phyloP scores from a whole-genome alignment of 2,113 vertebrate species.

The Hippocampus barbouri region DNA sequence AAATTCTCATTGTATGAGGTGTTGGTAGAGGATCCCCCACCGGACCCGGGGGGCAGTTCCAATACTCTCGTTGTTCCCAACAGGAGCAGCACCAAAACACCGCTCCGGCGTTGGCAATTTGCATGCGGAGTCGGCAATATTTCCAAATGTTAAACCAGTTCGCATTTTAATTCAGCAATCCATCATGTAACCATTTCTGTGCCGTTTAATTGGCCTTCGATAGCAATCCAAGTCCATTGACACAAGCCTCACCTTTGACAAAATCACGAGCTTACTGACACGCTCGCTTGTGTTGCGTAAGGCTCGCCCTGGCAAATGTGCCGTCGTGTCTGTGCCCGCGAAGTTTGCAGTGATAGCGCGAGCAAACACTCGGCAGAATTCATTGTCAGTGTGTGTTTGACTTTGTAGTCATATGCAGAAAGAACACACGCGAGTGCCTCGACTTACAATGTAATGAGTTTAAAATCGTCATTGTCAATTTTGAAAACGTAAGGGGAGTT shows the following conservation, averaged over 20 bases:
- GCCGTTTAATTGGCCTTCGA: not conserved
- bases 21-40: conserved; percentile 62
- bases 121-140: not conserved
- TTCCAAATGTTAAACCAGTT: not conserved
- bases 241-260: not conserved
- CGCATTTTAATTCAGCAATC: not conserved
- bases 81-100: not conserved
- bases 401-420: not conserved
- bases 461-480: not conserved
- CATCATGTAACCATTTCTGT: not conserved
- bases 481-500: too few species aligned
- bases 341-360: not conserved
- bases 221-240: not conserved
- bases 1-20: conserved; percentile 59
- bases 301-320: not conserved
- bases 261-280: not conserved
- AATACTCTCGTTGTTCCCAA: conserved; percentile 16
- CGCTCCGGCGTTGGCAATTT: not conserved
- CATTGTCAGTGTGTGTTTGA: not conserved
- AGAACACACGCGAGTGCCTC: too few species aligned
- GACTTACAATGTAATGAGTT: not conserved
- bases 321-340: not conserved
- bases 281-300: not conserved
- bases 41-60: conserved; percentile 58
- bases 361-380: not conserved